A percentile compares a stretch with the other conserved stretches of the same genome.
These are phyloP conservation scores for Megastigmus dorsalis DNA, from an alignment of 2,888 invertebrate species.

Conservation along the genomic window DNA sequence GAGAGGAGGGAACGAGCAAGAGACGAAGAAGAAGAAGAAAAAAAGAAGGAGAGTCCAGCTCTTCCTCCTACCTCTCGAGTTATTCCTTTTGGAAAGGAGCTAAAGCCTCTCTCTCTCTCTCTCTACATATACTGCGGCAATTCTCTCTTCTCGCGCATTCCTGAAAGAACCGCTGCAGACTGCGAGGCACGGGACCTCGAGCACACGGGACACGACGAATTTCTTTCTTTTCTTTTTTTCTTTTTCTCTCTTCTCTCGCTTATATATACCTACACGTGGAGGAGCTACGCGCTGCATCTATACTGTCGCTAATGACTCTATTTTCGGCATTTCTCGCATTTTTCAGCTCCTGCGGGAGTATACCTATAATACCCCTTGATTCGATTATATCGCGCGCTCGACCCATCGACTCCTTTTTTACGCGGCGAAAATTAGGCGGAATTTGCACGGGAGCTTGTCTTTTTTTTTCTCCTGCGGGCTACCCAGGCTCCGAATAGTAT, in stretches of 20 bases:
- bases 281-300: too few species aligned
- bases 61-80: not conserved
- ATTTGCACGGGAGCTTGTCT: constrained; percentile 19
- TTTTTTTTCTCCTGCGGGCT: too few species aligned
- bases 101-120: constrained; percentile 1
- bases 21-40: not conserved
- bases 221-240: constrained; percentile 5
- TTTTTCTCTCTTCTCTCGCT: constrained; percentile 7
- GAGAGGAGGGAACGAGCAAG: not conserved
- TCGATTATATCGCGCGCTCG: constrained; percentile 16
- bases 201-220: not conserved
- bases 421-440: constrained; percentile 17
- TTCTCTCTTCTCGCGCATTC: constrained; percentile 31
- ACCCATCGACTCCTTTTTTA: not conserved
- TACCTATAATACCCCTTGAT: not conserved
- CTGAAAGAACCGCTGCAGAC: constrained; percentile 29
- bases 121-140: not conserved
- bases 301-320: constrained; percentile 49
- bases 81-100: constrained; percentile 16
- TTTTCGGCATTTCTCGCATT: constrained; percentile 48
- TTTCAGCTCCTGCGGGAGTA: constrained; percentile 6
- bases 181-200: constrained; percentile 37
- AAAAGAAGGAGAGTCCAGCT: not conserved
- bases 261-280: too few species aligned
- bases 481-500: too few species aligned